Base-by-base conservation (phyloP, 2,888 invertebrate genomes). In the Neoascia interrupta region DNA sequence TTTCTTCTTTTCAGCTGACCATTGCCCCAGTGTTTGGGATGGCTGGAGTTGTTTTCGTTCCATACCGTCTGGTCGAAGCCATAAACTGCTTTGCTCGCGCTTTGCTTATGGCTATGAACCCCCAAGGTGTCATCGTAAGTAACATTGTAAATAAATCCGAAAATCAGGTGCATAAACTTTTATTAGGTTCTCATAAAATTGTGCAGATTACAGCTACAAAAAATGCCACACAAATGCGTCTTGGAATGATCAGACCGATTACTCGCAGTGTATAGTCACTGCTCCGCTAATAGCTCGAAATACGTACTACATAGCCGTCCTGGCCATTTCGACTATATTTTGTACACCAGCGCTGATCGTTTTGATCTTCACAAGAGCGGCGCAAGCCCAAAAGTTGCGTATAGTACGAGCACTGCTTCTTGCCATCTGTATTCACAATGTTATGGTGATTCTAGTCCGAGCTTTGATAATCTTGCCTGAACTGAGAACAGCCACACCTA, bases 41-140 rank as follows among this genome's bases (percentile, higher is more conserved):
- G 92, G 90, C 0, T 93, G 92, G 92, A 90, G 90, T 3, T 93
- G 93, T 83, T 92, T 92, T 90, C 87, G 87, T 10, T 84, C 87
- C 5, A 88, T 90, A 0, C 84, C 87, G 13, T 86, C 88, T 0
- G 90, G 89, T 2, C 88, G 89, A 1, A 83, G 87, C 0, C 88
- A 89, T 0, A 84, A 83, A n/a, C 86, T 89, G 74, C 85, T 90
- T 0, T 93, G 93, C 84, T 90, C 92, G 0, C 90, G 90, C 66
- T 92, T 92, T 82, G 91, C 91, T 0, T 92, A 92, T 82, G 90
- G 91, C 16, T 90, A 90, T 53, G 80, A 84, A 0, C 90, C 90
- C 56, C 92, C 92, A 0, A 86, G 90, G n/a, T 91, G 92, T 68
- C 83, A 90, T 56, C 92, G 92, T 91, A 89, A 89, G 90, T 88